Evolutionary conservation across 2,797 vertebrate genomes (phyloP).

Genomic region (Onychomys torridus): DNA sequence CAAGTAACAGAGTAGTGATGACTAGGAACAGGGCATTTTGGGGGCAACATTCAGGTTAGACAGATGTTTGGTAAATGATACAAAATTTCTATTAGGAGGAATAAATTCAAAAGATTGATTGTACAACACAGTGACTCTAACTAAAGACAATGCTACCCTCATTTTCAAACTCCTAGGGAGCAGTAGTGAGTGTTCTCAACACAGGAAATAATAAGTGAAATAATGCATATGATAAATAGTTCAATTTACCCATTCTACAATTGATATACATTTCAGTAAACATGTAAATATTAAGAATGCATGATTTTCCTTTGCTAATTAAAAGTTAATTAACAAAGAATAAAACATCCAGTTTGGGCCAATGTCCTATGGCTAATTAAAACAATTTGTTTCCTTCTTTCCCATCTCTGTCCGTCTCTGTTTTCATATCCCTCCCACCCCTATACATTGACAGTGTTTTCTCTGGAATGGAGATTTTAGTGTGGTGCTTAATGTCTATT

Average conservation of each 20-base stretch:
- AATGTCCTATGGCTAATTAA: not conserved
- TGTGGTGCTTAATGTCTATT: not conserved
- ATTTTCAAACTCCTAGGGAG: not conserved
- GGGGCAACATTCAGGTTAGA: not conserved
- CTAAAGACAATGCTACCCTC: too few relatives aligned
- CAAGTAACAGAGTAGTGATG: not conserved
- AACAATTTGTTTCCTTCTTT: not conserved
- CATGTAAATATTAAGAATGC: not conserved
- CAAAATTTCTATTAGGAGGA: not conserved
- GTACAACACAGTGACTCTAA: not conserved
- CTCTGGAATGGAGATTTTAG: not conserved
- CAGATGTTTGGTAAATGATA: not conserved
- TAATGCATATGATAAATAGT: not conserved
- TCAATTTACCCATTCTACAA: not conserved
- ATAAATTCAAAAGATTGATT: not conserved
- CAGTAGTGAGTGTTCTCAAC: not conserved
- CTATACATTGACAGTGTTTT: not conserved
- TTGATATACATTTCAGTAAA: not conserved
- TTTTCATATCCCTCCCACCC: too few relatives aligned
- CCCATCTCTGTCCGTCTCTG: not conserved
- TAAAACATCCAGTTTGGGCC: not conserved
- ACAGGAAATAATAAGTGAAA: too few relatives aligned
- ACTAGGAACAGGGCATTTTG: not conserved
- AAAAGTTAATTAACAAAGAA: not conserved
- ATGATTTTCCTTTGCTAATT: not conserved